Base-by-base conservation (phyloP, 2,888 invertebrate species). In the Drosophila antonietae region DNA sequence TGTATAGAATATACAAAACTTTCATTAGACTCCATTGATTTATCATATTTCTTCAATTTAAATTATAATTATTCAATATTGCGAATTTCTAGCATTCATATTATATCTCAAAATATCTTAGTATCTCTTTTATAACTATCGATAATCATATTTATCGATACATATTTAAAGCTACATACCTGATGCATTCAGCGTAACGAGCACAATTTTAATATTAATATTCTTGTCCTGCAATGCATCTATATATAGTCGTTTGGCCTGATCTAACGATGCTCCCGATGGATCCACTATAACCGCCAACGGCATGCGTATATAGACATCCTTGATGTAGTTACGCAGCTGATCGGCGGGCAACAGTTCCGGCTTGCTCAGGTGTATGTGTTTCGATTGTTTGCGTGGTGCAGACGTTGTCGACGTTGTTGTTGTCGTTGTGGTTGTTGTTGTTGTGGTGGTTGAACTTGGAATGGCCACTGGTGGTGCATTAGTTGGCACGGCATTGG, bases 301-400 rank as follows among this genome's bases (percentile, higher is more conserved):
- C n/a, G 93, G 93, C 91, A 92, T 92, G 57, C 93, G 91, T 61
- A 93, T 91, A 75, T 93, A 93, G 52, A 91, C 90, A 86, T 93
- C 93, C 80, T 93, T 93, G 61, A 93, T 91, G 69, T 92, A 93
- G 75, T 91, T 91, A 65, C 93, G 90, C 73, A 93, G 81, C 69
- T 92, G 91, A 79, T 93, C 92, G 64, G 93, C 91, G 35, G 92
- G 92, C 78, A 92, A 73, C 61, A 92, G 78, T 57, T 89, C 88
- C 33, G 89, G 73, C 62, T 89, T 91, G 60, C 81, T 71, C 59
- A 91, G 78, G 37, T 90, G 89, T 67, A 92, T 91, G 72, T 91
- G 90, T 75, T 92, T 92, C 39, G 90, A 84, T 74, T 92, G 91
- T 53, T 92, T 92, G 55, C 78, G 67, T 10, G 75, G 76, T 6